phyloP scores from a whole-genome alignment of 2,888 invertebrate genomes.

The Drosophila tanythrix region DNA sequence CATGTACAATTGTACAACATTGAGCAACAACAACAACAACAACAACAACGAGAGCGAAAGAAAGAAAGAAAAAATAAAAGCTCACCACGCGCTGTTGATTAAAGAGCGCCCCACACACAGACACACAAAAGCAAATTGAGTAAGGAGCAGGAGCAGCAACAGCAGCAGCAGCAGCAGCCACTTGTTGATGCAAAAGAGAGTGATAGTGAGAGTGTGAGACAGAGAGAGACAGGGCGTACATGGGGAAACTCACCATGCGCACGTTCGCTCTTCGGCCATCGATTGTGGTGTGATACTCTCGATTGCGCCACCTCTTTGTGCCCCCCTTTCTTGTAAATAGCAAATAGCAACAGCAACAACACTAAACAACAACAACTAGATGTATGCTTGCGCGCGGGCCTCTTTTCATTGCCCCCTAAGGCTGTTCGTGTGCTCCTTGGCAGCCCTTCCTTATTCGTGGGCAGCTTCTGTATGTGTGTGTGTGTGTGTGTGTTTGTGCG shows the following conservation, averaged over 20 bases:
- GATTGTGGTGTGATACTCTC: slow-evolving; percentile 58
- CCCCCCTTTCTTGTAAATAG: slow-evolving; percentile 37
- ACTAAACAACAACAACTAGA: not conserved
- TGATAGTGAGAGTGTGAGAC: slow-evolving; percentile 5
- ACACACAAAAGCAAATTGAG: slow-evolving; percentile 59
- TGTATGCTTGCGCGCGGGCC: slow-evolving; percentile 22
- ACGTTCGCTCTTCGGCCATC: slow-evolving; percentile 46
- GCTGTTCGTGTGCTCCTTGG: slow-evolving; percentile 44
- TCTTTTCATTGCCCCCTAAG: slow-evolving; percentile 27
- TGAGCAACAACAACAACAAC: slow-evolving; percentile 14
- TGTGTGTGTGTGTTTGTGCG: slow-evolving; percentile 6
- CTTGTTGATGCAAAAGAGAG: slow-evolving; percentile 68
- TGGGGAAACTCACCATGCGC: slow-evolving; percentile 59
- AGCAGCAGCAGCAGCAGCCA: slow-evolving; percentile 47
- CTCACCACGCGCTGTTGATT: slow-evolving; percentile 66
- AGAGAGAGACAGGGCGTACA: not conserved
- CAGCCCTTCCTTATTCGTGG: slow-evolving; percentile 61
- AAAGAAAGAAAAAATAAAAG: slow-evolving; percentile 27
- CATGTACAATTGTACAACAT: slow-evolving; percentile 36
- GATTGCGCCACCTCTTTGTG: slow-evolving; percentile 18
- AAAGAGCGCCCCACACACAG: slow-evolving; percentile 56
- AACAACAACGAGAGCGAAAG: not conserved
- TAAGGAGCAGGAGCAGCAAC: slow-evolving; percentile 56
- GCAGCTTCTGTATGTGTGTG: slow-evolving; percentile 39
- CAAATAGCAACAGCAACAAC: slow-evolving; percentile 5